Percentiles rank a stretch among this genome's conserved stretches.
Conservation (phyloP, 2,797 vertebrate species). For the Tinamus major region DNA sequence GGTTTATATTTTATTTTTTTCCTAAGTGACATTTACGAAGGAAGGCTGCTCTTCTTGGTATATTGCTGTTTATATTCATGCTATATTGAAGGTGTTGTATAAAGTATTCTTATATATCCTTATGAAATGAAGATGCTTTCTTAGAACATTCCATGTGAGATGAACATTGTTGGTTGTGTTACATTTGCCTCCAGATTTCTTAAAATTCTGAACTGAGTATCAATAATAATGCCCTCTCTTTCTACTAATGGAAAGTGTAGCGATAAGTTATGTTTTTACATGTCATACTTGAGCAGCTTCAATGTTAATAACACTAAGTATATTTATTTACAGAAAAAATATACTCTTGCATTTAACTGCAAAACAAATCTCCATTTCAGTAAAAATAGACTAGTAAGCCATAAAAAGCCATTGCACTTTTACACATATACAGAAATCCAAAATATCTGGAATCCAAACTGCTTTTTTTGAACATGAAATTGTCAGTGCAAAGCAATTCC, state of each 20-base stretch:
- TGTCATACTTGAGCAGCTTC: not conserved
- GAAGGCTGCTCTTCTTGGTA: constrained; percentile 6
- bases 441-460: not conserved
- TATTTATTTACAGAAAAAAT: not conserved
- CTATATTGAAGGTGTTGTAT: not conserved
- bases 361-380: not conserved
- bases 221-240: not conserved
- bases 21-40: constrained; percentile 27
- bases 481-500: not conserved
- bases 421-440: not conserved
- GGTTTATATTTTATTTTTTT: not conserved
- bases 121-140: not conserved
- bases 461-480: not conserved
- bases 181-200: not conserved
- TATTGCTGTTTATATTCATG: not conserved
- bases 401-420: not conserved
- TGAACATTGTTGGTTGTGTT: not conserved
- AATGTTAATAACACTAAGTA: not conserved
- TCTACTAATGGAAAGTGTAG: not conserved
- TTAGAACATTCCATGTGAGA: not conserved
- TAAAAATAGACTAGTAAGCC: not conserved
- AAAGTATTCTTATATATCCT: not conserved
- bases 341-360: not conserved
- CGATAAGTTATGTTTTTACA: not conserved
- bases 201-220: not conserved